A percentile compares a stretch with the other conserved stretches of the same genome.
Evolutionary conservation across 2,888 invertebrate species (phyloP).

Genomic region (Hypomecis punctinalis): DNA sequence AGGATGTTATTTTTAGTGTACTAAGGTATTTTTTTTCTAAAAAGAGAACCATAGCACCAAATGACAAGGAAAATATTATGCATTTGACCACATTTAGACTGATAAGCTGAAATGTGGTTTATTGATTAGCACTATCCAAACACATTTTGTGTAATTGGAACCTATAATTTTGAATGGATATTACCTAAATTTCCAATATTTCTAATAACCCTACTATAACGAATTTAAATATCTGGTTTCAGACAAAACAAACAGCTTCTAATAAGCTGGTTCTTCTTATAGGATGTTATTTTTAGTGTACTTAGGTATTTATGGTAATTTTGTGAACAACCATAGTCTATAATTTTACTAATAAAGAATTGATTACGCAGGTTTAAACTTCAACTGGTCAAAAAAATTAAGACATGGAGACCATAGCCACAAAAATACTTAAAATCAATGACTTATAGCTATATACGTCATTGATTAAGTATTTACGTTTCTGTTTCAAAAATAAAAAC

Average conservation of each 20-base stretch:
- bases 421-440: background rate
- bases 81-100: too few species aligned
- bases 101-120: too few species aligned
- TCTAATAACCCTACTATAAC: background rate
- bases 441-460: too few species aligned
- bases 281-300: slow-evolving; percentile 11
- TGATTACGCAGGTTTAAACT: slow-evolving; percentile 1
- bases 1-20: slow-evolving; percentile 11
- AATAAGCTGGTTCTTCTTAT: slow-evolving; percentile 7
- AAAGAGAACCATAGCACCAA: too few species aligned
- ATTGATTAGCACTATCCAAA: too few species aligned
- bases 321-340: slow-evolving; percentile 23
- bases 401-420: background rate
- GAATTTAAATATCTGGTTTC: background rate
- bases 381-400: background rate
- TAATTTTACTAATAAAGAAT: slow-evolving; percentile 28
- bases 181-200: too few species aligned
- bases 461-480: too few species aligned
- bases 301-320: slow-evolving; percentile 16
- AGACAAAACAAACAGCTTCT: slow-evolving; percentile 6
- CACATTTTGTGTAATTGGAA: too few species aligned
- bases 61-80: too few species aligned
- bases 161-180: too few species aligned
- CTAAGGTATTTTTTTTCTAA: too few species aligned
- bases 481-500: too few species aligned